A percentile compares a stretch with the other conserved stretches of the same genome.
These are phyloP conservation scores for Calyptomena viridis DNA, from an alignment of 2,113 vertebrate species.

Conservation along the genomic window DNA sequence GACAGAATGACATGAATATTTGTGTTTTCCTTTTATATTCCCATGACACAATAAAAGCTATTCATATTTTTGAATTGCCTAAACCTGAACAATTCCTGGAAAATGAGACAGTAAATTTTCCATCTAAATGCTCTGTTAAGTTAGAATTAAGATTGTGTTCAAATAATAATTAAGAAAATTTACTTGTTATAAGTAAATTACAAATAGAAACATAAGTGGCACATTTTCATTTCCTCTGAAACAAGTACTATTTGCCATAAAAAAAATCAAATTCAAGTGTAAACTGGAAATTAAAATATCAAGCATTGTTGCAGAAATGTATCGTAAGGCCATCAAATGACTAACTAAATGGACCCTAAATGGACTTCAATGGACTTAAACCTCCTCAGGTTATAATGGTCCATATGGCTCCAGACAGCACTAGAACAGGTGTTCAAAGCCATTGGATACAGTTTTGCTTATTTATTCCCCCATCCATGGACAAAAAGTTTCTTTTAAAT, in stretches of 20 bases:
- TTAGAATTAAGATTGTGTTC: neutral
- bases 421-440: neutral
- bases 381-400: neutral
- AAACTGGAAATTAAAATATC: neutral
- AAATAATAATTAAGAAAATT: neutral
- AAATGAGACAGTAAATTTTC: neutral
- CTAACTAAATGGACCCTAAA: neutral
- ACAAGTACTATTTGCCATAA: neutral
- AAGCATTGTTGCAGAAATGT: neutral
- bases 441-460: neutral
- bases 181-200: neutral
- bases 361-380: neutral
- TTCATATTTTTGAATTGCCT: neutral
- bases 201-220: fast-evolving
- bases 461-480: neutral
- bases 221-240: neutral
- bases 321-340: neutral
- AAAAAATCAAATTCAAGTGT: neutral
- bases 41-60: neutral
- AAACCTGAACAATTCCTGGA: neutral
- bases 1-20: neutral
- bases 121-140: neutral
- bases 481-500: neutral
- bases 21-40: neutral
- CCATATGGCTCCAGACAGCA: neutral